Conservation (phyloP, 2,797 vertebrate species). For the Aplochiton taeniatus region DNA sequence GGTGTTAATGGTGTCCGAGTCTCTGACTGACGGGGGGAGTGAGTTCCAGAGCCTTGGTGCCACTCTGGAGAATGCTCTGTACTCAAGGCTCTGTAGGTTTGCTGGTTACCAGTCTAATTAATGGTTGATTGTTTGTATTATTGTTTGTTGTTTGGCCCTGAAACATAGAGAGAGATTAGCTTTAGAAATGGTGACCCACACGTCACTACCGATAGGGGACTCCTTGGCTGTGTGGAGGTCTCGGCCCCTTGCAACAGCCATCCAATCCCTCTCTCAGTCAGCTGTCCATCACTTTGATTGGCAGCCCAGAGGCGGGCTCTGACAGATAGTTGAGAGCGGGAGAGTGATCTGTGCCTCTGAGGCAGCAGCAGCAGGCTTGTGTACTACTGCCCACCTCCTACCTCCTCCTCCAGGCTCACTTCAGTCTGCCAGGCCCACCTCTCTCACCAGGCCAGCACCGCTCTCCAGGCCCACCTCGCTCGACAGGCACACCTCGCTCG, state of each 20-base stretch:
- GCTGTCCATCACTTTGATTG: slow-evolving; percentile 68
- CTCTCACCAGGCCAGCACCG: slow-evolving; percentile 45
- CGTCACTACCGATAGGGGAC: background rate
- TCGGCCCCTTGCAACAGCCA: slow-evolving; percentile 11
- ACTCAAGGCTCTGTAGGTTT: no score
- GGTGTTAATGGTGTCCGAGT: no score
- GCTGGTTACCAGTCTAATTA: no score
- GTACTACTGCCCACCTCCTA: slow-evolving; percentile 66
- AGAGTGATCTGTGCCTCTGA: slow-evolving; percentile 71
- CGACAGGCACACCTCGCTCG: slow-evolving; percentile 17
- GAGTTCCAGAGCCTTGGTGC: no score
- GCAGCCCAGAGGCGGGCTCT: slow-evolving; percentile 67
- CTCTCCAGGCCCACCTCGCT: slow-evolving; percentile 21
- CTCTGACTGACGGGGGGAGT: no score
- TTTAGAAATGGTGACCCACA: background rate
- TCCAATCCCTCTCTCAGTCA: slow-evolving; percentile 40
- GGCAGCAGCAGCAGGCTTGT: slow-evolving; percentile 71
- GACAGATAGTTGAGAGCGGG: slow-evolving; percentile 71
- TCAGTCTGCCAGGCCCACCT: slow-evolving; percentile 30
- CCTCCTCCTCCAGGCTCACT: slow-evolving; percentile 44
- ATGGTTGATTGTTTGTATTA: no score
- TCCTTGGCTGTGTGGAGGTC: slow-evolving; percentile 11
- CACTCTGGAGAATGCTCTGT: no score
- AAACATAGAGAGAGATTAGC: background rate
- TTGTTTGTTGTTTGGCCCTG: background rate